These are phyloP conservation scores for Oriolus oriolus DNA, from an alignment of 2,113 vertebrate species.

Conservation along the genomic window DNA sequence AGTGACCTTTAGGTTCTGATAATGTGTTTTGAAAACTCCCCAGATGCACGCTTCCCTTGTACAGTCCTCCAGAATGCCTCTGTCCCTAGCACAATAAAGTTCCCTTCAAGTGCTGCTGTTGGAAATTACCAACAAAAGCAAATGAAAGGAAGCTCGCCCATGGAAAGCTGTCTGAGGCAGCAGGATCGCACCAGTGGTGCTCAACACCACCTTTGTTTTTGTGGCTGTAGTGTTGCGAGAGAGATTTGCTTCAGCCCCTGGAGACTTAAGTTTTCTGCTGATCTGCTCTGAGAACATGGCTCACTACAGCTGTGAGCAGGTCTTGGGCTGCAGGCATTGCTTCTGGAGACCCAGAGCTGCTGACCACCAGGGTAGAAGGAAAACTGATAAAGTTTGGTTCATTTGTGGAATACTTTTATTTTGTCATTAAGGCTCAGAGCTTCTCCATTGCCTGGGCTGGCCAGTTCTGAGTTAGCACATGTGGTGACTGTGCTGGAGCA, in stretches of 20 bases:
- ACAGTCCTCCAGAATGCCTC: not conserved
- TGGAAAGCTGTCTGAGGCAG: not conserved
- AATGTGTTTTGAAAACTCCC: not conserved
- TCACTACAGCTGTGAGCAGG: not conserved
- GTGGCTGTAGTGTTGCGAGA: not conserved
- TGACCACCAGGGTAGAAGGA: not conserved
- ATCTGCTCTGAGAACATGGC: not conserved
- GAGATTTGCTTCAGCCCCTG: not conserved
- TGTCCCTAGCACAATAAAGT: not conserved
- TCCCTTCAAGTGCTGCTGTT: constrained; percentile 30
- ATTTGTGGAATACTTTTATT: not conserved
- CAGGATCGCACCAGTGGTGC: not conserved
- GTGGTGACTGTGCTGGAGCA: not conserved
- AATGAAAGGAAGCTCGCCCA: not conserved
- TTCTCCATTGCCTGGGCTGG: not conserved
- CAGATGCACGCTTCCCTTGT: not conserved
- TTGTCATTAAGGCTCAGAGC: not conserved
- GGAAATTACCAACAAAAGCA: constrained; percentile 2
- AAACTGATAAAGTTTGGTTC: not conserved
- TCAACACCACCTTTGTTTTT: not conserved
- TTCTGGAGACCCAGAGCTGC: not conserved
- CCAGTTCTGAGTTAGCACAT: not conserved
- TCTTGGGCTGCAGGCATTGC: not conserved
- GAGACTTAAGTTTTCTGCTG: not conserved
- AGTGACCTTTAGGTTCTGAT: not conserved